Base-by-base conservation (phyloP, 2,113 vertebrate genomes). In the Oreotrochilus melanogaster region DNA sequence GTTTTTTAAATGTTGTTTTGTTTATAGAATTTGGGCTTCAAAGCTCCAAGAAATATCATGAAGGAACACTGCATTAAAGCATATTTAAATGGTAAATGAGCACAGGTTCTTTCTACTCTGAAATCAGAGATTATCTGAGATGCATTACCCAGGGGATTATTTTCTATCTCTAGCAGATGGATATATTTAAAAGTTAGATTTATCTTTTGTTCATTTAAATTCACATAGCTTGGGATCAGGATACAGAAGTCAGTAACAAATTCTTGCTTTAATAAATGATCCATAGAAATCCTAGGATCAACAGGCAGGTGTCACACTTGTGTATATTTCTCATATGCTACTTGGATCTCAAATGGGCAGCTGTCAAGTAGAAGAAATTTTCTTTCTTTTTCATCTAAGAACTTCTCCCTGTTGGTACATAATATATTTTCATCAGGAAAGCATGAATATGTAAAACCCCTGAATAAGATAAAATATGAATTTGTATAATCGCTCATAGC, bases 131-230 rank as follows among this genome's bases (percentile, higher is more conserved):
- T 92, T 97, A 96, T 94, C 96, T 96, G 93, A 97, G 94, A 96
- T 91, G 84, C 60, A 91, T 97, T 97, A 96, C 84, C 79, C 31
- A 14, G 93, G 93, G 94, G 80, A 66, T 96, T 96, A 96, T 93
- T 96, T 97, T 85, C 93, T 95, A 50, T 97, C 93, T 97, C 97
- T 96, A 96, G 80, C 87, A 95, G 64, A 54, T 95, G 96, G 94
- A 96, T 97, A 79, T 94, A 97, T 97, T 98, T 97, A 96, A 97
- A 97, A 95, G 78, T 86, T 97, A 97, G 58, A 93, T 67, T 93
- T 54, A 78, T 67, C 18, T 78, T 88, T 96, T 97, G 92, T 78
- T 71, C 93, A 96, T 94, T 92, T 92, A 94, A 96, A 97, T 97
- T 97, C 97, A 96, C 70, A 66, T 79, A 89, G 91, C 82, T 97